Evolutionary conservation across 2,797 vertebrate species (phyloP), one percentile per base, ranked within the genome.

Genomic region (Aplochiton taeniatus): DNA sequence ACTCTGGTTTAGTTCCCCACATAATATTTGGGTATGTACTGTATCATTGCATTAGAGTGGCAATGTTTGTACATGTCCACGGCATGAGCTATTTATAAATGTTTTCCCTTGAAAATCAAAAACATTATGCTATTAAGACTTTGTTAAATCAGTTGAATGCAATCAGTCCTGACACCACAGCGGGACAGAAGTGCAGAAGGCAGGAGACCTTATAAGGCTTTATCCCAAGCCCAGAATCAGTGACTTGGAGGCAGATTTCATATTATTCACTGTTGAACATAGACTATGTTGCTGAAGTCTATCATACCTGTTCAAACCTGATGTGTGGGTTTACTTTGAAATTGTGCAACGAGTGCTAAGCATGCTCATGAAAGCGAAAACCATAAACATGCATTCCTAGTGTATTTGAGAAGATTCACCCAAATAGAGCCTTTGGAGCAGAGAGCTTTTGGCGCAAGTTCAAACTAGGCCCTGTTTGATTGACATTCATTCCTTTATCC

Each of bases 31-130:
- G 31, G 31, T 6, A 31, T 31, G 31, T 31, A 31, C 60, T 63
- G 63, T 62, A 41, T 58, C 13, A 14, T 43, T 31, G 17, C 54
- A 66, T 19, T 50, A 18, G 50, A 44, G 41, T 49, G 42, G 43
- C 44, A 50, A 58, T 67, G 84, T 81, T 80, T 80, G 65, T 70
- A 31, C 82, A 70, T 46, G 77, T 81, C 64, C 11, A 46, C 61
- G 42, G 56, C 61, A 43, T n/a, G 14, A 11, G 8, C 19, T 20
- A 42, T 68, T 10, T 67, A 16, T 42, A 10, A 4, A 1, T 9
- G 5, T 17, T 31, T 31, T 31, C 6, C 31, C 31, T 31, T 31
- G 6, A 31, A 2, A 31, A 3, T 3, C 3, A 31, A 31, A 31
- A 31, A 31, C 31, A 6, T 31, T n/a, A n/a, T n/a, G n/a, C n/a